Conservation (phyloP, 1,140 invertebrate genomes). For the Latrodectus geometricus region DNA sequence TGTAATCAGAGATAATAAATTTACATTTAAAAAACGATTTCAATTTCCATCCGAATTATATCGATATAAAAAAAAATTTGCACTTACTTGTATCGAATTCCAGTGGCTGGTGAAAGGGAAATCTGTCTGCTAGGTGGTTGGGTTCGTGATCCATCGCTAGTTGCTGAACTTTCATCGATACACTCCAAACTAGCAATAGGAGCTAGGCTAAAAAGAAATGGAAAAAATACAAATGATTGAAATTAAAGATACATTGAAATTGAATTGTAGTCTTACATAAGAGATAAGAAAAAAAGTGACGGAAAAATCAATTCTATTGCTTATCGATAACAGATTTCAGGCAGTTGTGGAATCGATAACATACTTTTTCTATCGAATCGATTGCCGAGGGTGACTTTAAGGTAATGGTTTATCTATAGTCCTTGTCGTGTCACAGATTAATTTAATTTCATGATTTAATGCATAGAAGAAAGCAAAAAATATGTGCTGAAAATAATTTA, state of each 20-base stretch:
- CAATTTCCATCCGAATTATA: no score
- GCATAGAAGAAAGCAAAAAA: background rate
- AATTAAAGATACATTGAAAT: background rate
- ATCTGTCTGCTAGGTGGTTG: constrained; percentile 54
- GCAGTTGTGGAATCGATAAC: background rate
- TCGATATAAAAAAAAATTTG: background rate
- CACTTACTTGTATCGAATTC: constrained; percentile 55
- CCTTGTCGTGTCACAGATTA: background rate
- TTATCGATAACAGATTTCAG: background rate
- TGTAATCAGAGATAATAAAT: no score
- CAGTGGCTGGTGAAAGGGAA: constrained; percentile 47
- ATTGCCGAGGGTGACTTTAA: background rate
- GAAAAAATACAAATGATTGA: background rate
- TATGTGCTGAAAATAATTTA: background rate
- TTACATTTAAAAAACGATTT: no score
- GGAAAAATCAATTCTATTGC: background rate
- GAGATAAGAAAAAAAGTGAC: background rate
- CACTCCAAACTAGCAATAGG: constrained; percentile 58
- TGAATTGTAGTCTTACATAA: background rate
- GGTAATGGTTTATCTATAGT: background rate
- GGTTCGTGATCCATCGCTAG: constrained; percentile 52
- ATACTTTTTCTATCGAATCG: background rate
- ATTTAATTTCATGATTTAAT: background rate
- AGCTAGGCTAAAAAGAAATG: constrained; percentile 41
- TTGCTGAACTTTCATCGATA: constrained; percentile 58